These are phyloP conservation scores for Nipponia nippon DNA, from an alignment of 2,113 vertebrate genomes.

Conservation along the genomic window DNA sequence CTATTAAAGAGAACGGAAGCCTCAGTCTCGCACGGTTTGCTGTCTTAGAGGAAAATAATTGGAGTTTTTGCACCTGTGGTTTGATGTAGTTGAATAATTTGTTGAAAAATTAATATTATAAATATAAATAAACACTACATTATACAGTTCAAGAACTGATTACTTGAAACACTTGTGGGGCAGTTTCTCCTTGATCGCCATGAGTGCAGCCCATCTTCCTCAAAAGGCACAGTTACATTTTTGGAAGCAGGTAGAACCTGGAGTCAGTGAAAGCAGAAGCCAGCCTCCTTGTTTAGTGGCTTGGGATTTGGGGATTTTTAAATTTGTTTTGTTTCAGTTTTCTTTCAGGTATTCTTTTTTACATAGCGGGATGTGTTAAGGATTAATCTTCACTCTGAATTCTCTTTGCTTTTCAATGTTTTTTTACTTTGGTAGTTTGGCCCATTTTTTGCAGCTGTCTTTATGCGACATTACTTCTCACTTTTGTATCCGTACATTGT, in stretches of 20 bases:
- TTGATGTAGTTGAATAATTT: neutral
- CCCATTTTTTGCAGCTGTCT: neutral
- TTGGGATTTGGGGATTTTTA: neutral
- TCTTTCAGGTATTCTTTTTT: neutral
- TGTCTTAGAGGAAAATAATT: fast-evolving
- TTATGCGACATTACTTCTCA: fast-evolving
- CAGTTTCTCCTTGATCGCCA: neutral
- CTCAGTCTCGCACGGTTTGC: fast-evolving
- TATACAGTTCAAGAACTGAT: fast-evolving
- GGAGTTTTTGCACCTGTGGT: neutral
- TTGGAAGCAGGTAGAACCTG: neutral
- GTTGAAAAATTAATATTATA: neutral
- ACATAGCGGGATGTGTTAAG: neutral
- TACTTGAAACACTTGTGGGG: fast-evolving
- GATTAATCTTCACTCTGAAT: neutral
- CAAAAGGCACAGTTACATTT: neutral
- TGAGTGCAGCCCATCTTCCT: neutral
- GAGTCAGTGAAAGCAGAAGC: neutral
- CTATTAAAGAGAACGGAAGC: fast-evolving
- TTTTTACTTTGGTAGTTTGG: neutral
- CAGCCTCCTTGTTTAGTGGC: neutral
- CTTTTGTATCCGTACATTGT: neutral
- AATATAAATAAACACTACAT: neutral
- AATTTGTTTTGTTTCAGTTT: neutral
- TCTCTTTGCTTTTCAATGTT: neutral